Percentiles rank a stretch among this genome's conserved stretches.
Evolutionary conservation across 2,888 invertebrate species (phyloP).

Genomic region (Melipona beecheii): DNA sequence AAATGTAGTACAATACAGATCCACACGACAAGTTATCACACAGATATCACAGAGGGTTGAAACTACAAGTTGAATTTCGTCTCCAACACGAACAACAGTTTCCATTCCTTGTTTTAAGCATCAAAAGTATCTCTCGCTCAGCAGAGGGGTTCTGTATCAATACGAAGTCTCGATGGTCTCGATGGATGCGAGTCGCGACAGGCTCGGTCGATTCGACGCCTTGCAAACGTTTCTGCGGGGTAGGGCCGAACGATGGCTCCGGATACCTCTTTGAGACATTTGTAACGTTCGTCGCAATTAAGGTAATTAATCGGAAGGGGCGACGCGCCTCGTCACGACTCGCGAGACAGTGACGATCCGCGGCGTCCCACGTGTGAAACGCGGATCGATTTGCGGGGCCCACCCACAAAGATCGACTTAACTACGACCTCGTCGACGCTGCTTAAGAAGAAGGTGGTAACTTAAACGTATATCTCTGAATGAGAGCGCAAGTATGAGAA

Average conservation of each 20-base stretch:
- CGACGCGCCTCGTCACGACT: slow-evolving; percentile 61
- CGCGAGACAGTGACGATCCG: slow-evolving; percentile 62
- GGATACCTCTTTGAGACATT: slow-evolving; percentile 80
- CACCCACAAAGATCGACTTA: slow-evolving; percentile 66
- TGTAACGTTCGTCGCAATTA: slow-evolving; percentile 81
- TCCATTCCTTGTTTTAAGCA: slow-evolving; percentile 31
- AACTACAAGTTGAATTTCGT: neutral
- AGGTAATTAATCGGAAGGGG: slow-evolving; percentile 73
- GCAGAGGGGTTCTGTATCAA: neutral
- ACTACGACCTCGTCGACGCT: slow-evolving; percentile 52
- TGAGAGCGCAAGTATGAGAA: slow-evolving; percentile 31
- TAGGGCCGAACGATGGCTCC: slow-evolving; percentile 59
- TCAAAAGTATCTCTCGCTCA: neutral
- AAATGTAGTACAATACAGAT: too few relatives aligned
- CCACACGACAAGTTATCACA: too few relatives aligned
- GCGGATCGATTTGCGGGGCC: slow-evolving; percentile 53
- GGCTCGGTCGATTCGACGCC: slow-evolving; percentile 60
- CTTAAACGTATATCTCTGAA: slow-evolving; percentile 57
- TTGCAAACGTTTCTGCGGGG: slow-evolving; percentile 82
- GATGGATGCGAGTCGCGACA: slow-evolving; percentile 10
- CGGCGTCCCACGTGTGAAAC: slow-evolving; percentile 54
- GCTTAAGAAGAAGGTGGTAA: slow-evolving; percentile 56
- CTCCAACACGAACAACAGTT: neutral
- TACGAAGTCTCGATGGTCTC: slow-evolving; percentile 3
- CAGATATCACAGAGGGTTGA: too few relatives aligned